Base-by-base conservation (phyloP, 2,797 vertebrate genomes). In the Siniperca scherzeri region DNA sequence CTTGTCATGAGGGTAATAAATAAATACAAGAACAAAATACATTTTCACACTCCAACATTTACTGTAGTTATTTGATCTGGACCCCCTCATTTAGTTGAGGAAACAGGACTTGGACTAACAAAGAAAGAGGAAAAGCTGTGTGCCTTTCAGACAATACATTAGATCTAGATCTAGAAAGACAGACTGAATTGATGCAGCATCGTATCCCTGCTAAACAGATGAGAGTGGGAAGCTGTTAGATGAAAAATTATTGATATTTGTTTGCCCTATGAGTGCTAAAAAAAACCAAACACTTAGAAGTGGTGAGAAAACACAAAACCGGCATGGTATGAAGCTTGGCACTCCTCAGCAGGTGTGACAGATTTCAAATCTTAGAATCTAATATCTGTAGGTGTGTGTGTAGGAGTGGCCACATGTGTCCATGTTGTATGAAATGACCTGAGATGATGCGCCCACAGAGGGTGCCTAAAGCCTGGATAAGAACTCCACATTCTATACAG, bases 151-250 rank as follows among this genome's bases (percentile, higher is more conserved):
- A 53, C 17, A 48, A 61, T 55, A 57, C 10, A 42, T 65, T 27
- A 13, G 27, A 66, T 65, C n/a, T 14, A 46, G 33, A 61, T 65
- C 19, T 14, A 53, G 33, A 62, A 42, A 74, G 8, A 78, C 0
- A 46, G 21, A 69, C 50, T 82, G 84, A 60, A 74, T 80, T 80
- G 81, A 83, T 62, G 73, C 77, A 78, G 62, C 75, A 68, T 69
- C 33, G 78, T 61, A 46, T 61, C 53, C 56, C n/a, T 70, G 76
- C 64, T 59, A 30, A 83, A 79, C 82, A 80, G 83, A 86, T 78
- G 87, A 88, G 78, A 80, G 78, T 86, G 78, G 74, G 86, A 88
- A 82, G 87, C 80, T 87, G 88, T 74, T 70, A 61, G 46, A 69
- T 88, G 77, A 77, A 68, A 74, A 81, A 78, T 60, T 10, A 77